Conservation (phyloP, 2,113 vertebrate genomes). For the Ranitomeya variabilis region DNA sequence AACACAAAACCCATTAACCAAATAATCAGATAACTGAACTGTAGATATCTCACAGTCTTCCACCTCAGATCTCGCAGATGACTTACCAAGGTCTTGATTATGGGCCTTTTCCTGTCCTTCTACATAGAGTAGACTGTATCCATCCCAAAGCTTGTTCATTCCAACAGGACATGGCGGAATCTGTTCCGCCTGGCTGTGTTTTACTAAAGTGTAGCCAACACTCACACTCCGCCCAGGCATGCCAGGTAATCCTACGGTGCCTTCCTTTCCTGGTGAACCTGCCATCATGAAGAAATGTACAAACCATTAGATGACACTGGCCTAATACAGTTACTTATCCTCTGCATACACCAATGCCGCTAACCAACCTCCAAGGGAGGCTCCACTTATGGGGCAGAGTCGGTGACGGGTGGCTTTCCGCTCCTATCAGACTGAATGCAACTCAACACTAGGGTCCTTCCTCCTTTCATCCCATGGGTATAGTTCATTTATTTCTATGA, state of each 20-base stretch:
- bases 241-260: conserved; percentile 72
- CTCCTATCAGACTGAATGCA: too few species aligned
- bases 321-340: neutral
- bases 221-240: conserved; percentile 72
- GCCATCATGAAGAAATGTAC: neutral
- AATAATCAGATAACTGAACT: too few species aligned
- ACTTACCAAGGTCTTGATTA: conserved; percentile 84
- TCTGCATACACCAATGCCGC: too few species aligned
- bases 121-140: conserved; percentile 92
- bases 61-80: neutral
- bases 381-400: too few species aligned
- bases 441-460: too few species aligned
- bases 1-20: too few species aligned
- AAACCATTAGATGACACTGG: neutral
- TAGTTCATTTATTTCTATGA: too few species aligned
- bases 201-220: conserved; percentile 87
- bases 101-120: conserved; percentile 96
- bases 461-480: too few species aligned
- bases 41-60: too few species aligned
- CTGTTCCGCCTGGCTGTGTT: conserved; percentile 88
- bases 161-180: conserved; percentile 88
- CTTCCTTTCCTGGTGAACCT: conserved; percentile 72
- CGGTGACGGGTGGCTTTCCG: too few species aligned
- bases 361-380: too few species aligned
- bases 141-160: conserved; percentile 90